Conservation (phyloP, 2,113 vertebrate species). For the Furnarius figulus region DNA sequence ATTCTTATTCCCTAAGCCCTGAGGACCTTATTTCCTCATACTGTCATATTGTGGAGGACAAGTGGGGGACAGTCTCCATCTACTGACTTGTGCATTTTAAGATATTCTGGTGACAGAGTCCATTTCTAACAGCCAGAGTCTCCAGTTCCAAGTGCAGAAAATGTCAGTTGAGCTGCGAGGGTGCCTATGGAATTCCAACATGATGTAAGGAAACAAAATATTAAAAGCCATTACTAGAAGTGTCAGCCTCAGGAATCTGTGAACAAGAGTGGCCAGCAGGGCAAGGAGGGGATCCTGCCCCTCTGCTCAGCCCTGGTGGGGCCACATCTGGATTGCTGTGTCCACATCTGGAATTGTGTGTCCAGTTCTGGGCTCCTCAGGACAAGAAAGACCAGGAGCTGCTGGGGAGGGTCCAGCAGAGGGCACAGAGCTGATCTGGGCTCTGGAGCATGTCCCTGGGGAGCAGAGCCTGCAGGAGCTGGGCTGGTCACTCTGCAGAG, state of each 20-base stretch:
- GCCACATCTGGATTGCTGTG: not conserved
- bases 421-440: not conserved
- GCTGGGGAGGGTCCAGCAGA: not conserved
- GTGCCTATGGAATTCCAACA: not conserved
- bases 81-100: not conserved
- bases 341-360: no score
- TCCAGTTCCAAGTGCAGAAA: not conserved
- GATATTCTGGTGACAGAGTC: not conserved
- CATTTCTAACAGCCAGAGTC: not conserved
- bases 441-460: rapidly evolving
- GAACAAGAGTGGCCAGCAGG: not conserved
- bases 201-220: not conserved
- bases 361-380: not conserved
- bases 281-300: not conserved
- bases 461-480: no score
- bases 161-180: not conserved
- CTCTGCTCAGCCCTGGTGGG: not conserved
- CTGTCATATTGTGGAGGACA: not conserved
- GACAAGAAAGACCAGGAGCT: not conserved
- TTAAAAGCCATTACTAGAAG: not conserved
- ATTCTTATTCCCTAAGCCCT: not conserved
- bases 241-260: not conserved
- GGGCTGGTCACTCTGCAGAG: no score
- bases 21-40: not conserved
- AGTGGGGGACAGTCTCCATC: not conserved